Evolutionary conservation across 53 echinoderm and acorn worm species (phyloP).

Genomic region (Paracentrotus lividus): DNA sequence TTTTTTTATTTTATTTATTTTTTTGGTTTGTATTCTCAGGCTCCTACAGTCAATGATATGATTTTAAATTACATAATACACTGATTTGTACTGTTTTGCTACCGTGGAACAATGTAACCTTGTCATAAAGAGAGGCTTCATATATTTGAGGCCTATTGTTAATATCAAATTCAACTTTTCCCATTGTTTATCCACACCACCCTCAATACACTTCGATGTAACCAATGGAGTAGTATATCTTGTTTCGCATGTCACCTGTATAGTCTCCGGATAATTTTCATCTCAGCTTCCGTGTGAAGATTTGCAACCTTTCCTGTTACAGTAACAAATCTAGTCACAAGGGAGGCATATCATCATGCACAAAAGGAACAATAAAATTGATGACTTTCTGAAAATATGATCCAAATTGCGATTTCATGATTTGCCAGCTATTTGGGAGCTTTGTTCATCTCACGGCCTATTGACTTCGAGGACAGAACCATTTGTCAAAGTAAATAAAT

Average conservation of each 20-base stretch:
- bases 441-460: neutral
- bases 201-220: too few relatives aligned
- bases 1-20: too few relatives aligned
- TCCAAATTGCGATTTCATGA: constrained; percentile 11
- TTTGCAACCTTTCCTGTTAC: neutral
- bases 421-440: constrained; percentile 12
- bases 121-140: too few relatives aligned
- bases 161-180: too few relatives aligned
- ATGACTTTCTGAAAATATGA: constrained; percentile 10
- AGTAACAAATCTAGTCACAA: neutral
- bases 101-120: too few relatives aligned
- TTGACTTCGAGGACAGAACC: neutral
- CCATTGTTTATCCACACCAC: neutral
- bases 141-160: too few relatives aligned
- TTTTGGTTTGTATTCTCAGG: too few relatives aligned
- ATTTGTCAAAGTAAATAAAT: constrained; percentile 46
- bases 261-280: neutral
- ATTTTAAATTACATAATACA: too few relatives aligned
- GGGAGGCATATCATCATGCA: neutral
- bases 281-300: neutral
- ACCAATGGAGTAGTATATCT: neutral
- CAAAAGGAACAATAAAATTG: neutral
- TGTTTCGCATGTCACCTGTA: neutral
- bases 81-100: too few relatives aligned
- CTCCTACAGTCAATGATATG: too few relatives aligned